Percentiles rank a stretch among this genome's conserved stretches.
phyloP scores from a whole-genome alignment of 2,797 vertebrate genomes.

The Xerus rutilus region DNA sequence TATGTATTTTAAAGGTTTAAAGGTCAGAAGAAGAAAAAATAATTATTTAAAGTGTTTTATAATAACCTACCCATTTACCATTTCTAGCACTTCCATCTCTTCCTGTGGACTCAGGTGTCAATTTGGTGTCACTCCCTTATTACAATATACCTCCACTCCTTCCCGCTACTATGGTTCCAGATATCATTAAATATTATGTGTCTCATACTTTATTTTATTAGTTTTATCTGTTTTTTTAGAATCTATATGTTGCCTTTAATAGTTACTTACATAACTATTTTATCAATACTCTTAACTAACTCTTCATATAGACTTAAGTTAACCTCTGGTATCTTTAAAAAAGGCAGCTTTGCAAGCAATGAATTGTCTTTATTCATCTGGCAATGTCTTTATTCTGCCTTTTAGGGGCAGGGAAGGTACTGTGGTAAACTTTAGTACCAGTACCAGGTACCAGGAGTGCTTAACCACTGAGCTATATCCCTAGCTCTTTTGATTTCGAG shows the following conservation, averaged over 20 bases:
- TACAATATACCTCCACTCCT: not conserved
- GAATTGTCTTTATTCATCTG: not conserved
- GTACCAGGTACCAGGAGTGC: no score
- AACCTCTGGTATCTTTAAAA: not conserved
- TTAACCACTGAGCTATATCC: no score
- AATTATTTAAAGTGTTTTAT: not conserved
- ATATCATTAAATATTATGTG: not conserved
- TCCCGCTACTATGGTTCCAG: not conserved
- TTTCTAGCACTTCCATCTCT: not conserved
- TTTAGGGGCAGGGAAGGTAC: no score
- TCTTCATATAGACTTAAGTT: not conserved
- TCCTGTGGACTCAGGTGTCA: not conserved
- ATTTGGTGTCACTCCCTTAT: not conserved
- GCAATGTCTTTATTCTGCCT: not conserved
- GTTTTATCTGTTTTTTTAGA: not conserved
- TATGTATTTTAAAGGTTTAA: not conserved
- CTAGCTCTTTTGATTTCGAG: no score
- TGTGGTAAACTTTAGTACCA: no score
- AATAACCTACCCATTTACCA: not conserved
- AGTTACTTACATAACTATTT: not conserved
- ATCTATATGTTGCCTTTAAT: not conserved
- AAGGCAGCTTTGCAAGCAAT: not conserved
- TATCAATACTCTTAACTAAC: not conserved
- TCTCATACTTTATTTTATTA: not conserved
- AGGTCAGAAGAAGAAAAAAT: not conserved